These are phyloP conservation scores for Phrynocephalus vlangalii DNA, from an alignment of 2,797 vertebrate genomes.

Conservation along the genomic window DNA sequence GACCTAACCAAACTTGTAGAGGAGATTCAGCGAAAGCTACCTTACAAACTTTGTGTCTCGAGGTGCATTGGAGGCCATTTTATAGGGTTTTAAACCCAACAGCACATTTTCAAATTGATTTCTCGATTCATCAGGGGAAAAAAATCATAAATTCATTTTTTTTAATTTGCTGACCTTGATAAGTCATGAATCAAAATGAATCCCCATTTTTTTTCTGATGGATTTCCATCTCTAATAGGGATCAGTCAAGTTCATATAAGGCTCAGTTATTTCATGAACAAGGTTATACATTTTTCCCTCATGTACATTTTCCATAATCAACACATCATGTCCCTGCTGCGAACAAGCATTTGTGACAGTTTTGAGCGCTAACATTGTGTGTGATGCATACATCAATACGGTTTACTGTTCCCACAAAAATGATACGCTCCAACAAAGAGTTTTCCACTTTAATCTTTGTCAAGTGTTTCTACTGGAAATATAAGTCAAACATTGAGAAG, in stretches of 20 bases:
- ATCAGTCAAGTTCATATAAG: neutral
- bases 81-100: too few species aligned
- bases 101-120: too few species aligned
- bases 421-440: neutral
- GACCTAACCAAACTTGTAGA: too few species aligned
- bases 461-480: slow-evolving; percentile 17
- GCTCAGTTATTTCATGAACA: neutral
- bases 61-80: too few species aligned
- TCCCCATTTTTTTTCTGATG: too few species aligned
- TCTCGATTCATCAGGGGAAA: too few species aligned
- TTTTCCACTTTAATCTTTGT: slow-evolving; percentile 16
- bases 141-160: too few species aligned
- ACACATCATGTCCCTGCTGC: neutral
- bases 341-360: neutral
- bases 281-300: neutral
- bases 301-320: neutral
- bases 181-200: too few species aligned
- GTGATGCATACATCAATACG: neutral
- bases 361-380: neutral
- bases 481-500: slow-evolving; percentile 7
- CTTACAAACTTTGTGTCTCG: too few species aligned
- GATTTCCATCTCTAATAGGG: too few species aligned
- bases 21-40: too few species aligned
- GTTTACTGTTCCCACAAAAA: neutral
- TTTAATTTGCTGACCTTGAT: too few species aligned